phyloP scores from a whole-genome alignment of 2,888 invertebrate genomes.

The Eupithecia vulgata region DNA sequence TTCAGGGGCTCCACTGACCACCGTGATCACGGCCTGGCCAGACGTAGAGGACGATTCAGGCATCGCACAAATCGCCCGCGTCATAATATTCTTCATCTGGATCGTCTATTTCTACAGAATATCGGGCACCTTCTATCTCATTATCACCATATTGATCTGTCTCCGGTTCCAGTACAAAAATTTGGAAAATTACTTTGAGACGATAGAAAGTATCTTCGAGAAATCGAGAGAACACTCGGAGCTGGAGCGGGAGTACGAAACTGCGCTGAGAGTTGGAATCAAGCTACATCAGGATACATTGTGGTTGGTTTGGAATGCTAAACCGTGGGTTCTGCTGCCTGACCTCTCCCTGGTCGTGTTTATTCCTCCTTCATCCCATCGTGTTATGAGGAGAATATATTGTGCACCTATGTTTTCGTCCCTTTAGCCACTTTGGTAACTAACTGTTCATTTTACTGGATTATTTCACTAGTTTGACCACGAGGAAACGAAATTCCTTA shows the following conservation, averaged over 20 bases:
- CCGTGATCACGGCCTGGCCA: conserved; percentile 7
- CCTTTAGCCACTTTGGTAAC: no score
- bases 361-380: no score
- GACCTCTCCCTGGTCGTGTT: no score
- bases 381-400: no score
- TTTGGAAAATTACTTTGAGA: not conserved
- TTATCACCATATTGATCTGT: not conserved
- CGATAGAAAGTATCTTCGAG: not conserved
- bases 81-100: not conserved
- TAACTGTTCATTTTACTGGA: no score
- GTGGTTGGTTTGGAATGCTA: not conserved
- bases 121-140: not conserved
- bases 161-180: conserved; percentile 9
- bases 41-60: conserved; percentile 1
- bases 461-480: no score
- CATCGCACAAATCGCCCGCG: not conserved
- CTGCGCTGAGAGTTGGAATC: conserved; percentile 2
- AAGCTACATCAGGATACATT: conserved; percentile 12
- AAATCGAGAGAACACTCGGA: not conserved
- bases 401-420: no score
- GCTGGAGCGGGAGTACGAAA: not conserved
- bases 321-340: no score
- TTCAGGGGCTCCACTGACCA: conserved; percentile 7
- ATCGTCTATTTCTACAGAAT: conserved; percentile 3
- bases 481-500: no score